Evolutionary conservation across 2,888 invertebrate species (phyloP), one percentile per base, ranked within the genome.

Genomic region (Punctoribates punctum): DNA sequence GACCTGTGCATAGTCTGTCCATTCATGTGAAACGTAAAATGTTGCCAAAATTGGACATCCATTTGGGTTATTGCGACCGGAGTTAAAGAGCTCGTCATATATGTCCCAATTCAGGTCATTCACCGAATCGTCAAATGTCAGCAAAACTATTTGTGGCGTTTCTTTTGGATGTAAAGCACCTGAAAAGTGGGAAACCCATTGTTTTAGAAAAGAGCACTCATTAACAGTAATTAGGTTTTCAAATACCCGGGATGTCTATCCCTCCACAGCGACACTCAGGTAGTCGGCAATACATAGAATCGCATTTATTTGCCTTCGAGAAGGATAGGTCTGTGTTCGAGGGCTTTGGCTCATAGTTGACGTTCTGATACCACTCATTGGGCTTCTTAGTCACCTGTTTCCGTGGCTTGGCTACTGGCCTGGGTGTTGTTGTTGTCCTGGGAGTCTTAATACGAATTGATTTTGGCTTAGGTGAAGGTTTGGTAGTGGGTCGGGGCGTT

Each of bases 1-100:
- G 78, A 98, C 97, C 87, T 94, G 93, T 85, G 93, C 92, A 87
- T 98, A 98, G 87, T 97, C 96, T 76, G 97, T 98, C 95, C 97
- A 98, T 85, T 97, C 96, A 85, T 98, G 97, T 73, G 96, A 96
- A 79, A 98, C 94, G 86, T 97, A 98, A 88, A 98, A 96, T 51
- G 98, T 97, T 77, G 94, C 94, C 5, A 82, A 78, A 46, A 84
- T 82, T 5, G 84, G 85, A 78, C 86, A 86, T 0, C 85, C 85
- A 78, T 87, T 86, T 11, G 86, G 86, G 80, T 87, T 87, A 15
- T 78, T 78, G 8, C 81, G 78, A 8, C 80, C 80, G 27, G 76
- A 51, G 38, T 79, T 80, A 75, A 82, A 82, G 15, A 82, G 67
- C 67, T 94, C 94, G 81, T 89, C 86, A 85, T 95, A 95, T 80